Percentiles rank a stretch among this genome's conserved stretches.
phyloP scores from a whole-genome alignment of 2,888 invertebrate species.

The Mythimna loreyi region DNA sequence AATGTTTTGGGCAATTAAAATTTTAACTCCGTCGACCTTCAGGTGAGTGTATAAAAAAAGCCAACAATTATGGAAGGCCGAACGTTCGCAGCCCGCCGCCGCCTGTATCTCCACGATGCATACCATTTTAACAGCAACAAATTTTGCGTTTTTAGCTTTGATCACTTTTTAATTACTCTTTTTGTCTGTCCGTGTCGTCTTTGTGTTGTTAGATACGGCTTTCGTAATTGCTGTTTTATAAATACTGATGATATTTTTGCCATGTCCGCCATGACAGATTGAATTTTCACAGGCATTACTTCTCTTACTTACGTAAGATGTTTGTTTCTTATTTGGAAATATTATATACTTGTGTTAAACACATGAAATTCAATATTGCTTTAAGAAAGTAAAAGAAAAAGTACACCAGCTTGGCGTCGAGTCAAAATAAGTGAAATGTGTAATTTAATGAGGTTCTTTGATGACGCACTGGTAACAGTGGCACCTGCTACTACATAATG shows the following conservation, averaged over 20 bases:
- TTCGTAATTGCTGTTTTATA: slow-evolving; percentile 39
- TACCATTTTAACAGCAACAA: slow-evolving; percentile 47
- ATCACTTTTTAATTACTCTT: slow-evolving; percentile 57
- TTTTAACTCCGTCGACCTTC: slow-evolving; percentile 68
- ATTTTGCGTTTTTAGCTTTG: slow-evolving; percentile 49
- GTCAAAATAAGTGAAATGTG: slow-evolving; percentile 42
- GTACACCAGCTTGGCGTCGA: slow-evolving; percentile 30
- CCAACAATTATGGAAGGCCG: slow-evolving; percentile 66
- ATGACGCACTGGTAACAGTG: slow-evolving; percentile 25
- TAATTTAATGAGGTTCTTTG: slow-evolving; percentile 37
- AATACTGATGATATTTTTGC: slow-evolving; percentile 45
- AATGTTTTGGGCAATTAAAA: slow-evolving; percentile 68
- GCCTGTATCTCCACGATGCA: slow-evolving; percentile 43
- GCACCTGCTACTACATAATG: slow-evolving; percentile 39
- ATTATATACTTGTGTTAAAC: not conserved
- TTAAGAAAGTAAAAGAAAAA: slow-evolving; percentile 20
- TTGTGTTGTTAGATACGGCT: slow-evolving; percentile 53
- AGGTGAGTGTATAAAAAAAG: slow-evolving; percentile 62
- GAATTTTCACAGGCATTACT: slow-evolving; percentile 35
- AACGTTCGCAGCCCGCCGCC: slow-evolving; percentile 32
- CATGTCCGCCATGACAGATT: slow-evolving; percentile 46
- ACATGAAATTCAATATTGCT: slow-evolving; percentile 23
- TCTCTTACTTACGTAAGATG: slow-evolving; percentile 32
- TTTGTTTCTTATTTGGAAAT: slow-evolving; percentile 31
- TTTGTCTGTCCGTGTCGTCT: slow-evolving; percentile 48